Conservation (phyloP, 2,113 vertebrate genomes). For the Procavia capensis region DNA sequence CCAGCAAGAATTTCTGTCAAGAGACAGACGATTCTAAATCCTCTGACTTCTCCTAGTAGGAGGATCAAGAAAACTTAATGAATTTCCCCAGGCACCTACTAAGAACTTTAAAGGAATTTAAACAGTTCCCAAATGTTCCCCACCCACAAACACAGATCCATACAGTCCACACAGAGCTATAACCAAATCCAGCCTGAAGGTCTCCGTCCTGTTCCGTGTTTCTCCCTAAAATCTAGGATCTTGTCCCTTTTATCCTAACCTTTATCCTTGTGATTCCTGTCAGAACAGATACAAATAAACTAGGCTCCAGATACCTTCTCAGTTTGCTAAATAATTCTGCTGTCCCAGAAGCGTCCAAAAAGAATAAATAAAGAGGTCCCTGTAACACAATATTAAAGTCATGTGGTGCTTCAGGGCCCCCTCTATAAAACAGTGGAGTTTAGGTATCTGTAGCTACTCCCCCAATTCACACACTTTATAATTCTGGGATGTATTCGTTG, state of each 20-base stretch:
- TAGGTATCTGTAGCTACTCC: neutral
- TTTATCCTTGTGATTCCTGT: conserved; percentile 34
- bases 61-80: conserved; percentile 45
- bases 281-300: neutral
- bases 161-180: neutral
- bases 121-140: neutral
- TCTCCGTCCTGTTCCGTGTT: conserved; percentile 46
- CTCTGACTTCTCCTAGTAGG: conserved; percentile 5
- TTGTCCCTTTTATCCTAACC: conserved; percentile 39
- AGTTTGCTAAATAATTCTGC: neutral
- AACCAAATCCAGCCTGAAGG: conserved; percentile 44
- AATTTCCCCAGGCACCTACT: neutral
- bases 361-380: neutral
- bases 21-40: neutral
- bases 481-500: neutral
- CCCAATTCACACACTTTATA: neutral
- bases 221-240: conserved; percentile 53
- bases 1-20: neutral
- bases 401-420: neutral
- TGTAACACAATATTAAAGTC: neutral
- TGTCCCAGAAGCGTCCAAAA: conserved; percentile 31
- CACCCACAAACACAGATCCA: conserved; percentile 17
- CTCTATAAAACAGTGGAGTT: neutral
- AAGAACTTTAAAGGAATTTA: conserved; percentile 53
- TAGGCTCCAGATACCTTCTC: neutral